phyloP scores from a whole-genome alignment of 2,888 invertebrate genomes.

The Pheosia tremula region DNA sequence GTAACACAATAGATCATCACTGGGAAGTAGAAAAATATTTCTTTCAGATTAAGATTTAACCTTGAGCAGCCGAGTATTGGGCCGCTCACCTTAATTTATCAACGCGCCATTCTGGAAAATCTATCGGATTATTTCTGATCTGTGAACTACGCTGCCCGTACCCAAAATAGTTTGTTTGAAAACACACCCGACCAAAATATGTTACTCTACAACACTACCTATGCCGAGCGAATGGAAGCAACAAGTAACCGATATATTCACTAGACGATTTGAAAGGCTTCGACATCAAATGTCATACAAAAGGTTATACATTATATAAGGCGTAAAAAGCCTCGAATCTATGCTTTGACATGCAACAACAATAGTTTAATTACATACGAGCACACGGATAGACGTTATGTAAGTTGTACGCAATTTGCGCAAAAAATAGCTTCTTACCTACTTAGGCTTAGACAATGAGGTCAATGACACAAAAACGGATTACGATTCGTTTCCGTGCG shows the following conservation, averaged over 20 bases:
- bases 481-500: slow-evolving; percentile 61
- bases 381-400: slow-evolving; percentile 60
- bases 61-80: slow-evolving; percentile 36
- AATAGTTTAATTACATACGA: slow-evolving; percentile 70
- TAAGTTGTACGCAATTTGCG: slow-evolving; percentile 61
- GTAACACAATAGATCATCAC: slow-evolving; percentile 34
- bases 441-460: slow-evolving; percentile 62
- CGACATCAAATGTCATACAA: slow-evolving; percentile 71
- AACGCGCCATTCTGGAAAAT: slow-evolving; percentile 28
- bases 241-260: slow-evolving; percentile 58
- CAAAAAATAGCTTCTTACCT: slow-evolving; percentile 66
- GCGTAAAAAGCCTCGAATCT: slow-evolving; percentile 46
- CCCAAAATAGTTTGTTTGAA: slow-evolving; percentile 53
- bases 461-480: slow-evolving; percentile 77
- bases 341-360: slow-evolving; percentile 59
- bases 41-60: slow-evolving; percentile 34
- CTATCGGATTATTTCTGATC: slow-evolving; percentile 45
- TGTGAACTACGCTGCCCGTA: slow-evolving; percentile 30
- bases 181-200: slow-evolving; percentile 53
- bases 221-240: slow-evolving; percentile 47
- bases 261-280: slow-evolving; percentile 58
- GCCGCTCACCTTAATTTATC: slow-evolving; percentile 41
- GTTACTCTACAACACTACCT: slow-evolving; percentile 33
- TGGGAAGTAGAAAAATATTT: slow-evolving; percentile 22
- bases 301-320: slow-evolving; percentile 76